phyloP scores from a whole-genome alignment of 2,797 vertebrate genomes.

The Sebastes aleutianus region DNA sequence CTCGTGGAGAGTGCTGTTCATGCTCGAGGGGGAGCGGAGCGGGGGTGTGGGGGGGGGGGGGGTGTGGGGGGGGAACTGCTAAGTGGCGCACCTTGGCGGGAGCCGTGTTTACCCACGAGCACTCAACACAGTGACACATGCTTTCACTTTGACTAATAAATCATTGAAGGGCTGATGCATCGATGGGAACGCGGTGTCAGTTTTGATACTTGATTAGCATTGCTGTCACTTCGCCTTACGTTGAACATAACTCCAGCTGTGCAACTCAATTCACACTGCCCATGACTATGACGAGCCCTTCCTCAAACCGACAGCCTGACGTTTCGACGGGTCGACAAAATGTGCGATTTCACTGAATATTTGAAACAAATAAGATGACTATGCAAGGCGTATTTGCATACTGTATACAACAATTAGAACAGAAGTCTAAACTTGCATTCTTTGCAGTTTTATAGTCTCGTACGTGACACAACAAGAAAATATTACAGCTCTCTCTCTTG shows the following conservation, averaged over 20 bases:
- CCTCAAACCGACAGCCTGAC: constrained; percentile 72
- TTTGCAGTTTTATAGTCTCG: background rate
- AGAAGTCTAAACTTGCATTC: background rate
- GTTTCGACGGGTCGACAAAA: constrained; percentile 51
- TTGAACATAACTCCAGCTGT: constrained; percentile 83
- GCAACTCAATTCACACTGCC: constrained; percentile 72
- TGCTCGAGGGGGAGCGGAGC: constrained; percentile 12
- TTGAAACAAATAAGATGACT: constrained; percentile 27
- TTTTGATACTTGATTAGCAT: constrained; percentile 78
- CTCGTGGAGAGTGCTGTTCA: constrained; percentile 34
- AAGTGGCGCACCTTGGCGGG: constrained; percentile 69
- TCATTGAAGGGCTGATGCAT: constrained; percentile 70
- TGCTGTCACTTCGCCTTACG: constrained; percentile 80
- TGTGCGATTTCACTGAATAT: constrained; percentile 56
- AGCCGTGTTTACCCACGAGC: constrained; percentile 74
- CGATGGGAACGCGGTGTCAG: constrained; percentile 74
- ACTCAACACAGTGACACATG: constrained; percentile 60
- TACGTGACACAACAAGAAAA: background rate
- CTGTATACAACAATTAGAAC: background rate
- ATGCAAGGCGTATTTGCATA: background rate
- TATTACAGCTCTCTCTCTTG: background rate
- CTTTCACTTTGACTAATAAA: constrained; percentile 77
- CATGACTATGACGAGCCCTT: constrained; percentile 69
- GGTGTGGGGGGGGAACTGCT: constrained; percentile 20
- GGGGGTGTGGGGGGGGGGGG: background rate